phyloP scores from a whole-genome alignment of 2,797 vertebrate species.

The Leptoclinus maculatus region DNA sequence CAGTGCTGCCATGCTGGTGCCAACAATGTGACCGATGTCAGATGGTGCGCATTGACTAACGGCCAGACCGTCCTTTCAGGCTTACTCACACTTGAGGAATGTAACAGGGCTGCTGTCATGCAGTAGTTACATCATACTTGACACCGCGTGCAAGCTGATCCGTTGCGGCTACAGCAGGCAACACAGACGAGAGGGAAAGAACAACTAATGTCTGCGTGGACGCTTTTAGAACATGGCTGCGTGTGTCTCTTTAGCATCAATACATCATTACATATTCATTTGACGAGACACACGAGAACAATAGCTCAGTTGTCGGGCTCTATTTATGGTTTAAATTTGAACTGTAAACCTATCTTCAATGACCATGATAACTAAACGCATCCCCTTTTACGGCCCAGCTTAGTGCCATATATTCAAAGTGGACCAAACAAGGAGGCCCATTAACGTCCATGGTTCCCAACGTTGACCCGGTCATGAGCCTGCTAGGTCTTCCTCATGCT shows the following conservation, averaged over 20 bases:
- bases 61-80: background rate
- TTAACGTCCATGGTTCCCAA: too few relatives aligned
- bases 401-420: background rate
- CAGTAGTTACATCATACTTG: background rate
- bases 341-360: too few relatives aligned
- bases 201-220: background rate
- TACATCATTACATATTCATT: background rate
- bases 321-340: background rate
- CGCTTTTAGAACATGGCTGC: background rate
- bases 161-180: too few relatives aligned
- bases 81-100: constrained; percentile 26
- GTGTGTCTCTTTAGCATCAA: background rate
- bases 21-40: constrained; percentile 10
- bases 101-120: background rate
- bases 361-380: background rate
- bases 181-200: background rate
- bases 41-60: background rate
- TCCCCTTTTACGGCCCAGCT: background rate
- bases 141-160: background rate
- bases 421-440: too few relatives aligned
- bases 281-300: background rate
- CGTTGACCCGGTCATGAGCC: too few relatives aligned
- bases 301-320: background rate
- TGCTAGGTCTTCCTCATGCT: background rate
- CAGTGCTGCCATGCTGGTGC: background rate